Percentiles rank a stretch among this genome's conserved stretches.
Conservation (phyloP, 2,888 invertebrate genomes). For the Caradrina clavipalpis region DNA sequence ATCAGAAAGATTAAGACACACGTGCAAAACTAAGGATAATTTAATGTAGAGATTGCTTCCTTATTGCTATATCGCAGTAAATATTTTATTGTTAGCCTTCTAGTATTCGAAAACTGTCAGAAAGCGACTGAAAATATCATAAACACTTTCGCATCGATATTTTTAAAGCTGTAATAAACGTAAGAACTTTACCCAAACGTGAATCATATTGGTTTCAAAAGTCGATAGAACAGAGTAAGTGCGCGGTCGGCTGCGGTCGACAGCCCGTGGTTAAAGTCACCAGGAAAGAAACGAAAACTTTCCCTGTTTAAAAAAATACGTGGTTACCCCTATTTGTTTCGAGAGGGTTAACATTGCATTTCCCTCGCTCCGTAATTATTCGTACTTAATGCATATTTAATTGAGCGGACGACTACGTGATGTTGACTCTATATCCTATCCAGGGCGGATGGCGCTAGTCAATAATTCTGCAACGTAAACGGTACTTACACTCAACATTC, state of each 20-base stretch:
- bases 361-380: constrained; percentile 31
- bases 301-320: background rate
- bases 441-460: constrained; percentile 23
- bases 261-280: constrained; percentile 9
- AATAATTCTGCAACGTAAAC: constrained; percentile 37
- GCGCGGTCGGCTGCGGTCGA: constrained; percentile 43
- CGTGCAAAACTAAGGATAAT: constrained; percentile 1
- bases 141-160: background rate
- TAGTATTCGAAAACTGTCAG: background rate
- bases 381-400: constrained; percentile 49
- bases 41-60: background rate
- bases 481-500: constrained; percentile 13
- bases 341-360: constrained; percentile 17
- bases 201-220: constrained; percentile 71
- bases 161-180: constrained; percentile 10
- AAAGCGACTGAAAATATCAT: constrained; percentile 2
- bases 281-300: background rate
- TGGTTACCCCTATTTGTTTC: constrained; percentile 3
- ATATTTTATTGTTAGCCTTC: background rate
- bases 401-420: constrained; percentile 9
- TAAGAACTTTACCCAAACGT: constrained; percentile 14
- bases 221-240: constrained; percentile 59
- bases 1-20: constrained; percentile 17
- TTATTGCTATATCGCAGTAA: background rate
- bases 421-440: constrained; percentile 29